These are phyloP conservation scores for Microctonus brassicae DNA, from an alignment of 2,888 invertebrate genomes.

Conservation along the genomic window DNA sequence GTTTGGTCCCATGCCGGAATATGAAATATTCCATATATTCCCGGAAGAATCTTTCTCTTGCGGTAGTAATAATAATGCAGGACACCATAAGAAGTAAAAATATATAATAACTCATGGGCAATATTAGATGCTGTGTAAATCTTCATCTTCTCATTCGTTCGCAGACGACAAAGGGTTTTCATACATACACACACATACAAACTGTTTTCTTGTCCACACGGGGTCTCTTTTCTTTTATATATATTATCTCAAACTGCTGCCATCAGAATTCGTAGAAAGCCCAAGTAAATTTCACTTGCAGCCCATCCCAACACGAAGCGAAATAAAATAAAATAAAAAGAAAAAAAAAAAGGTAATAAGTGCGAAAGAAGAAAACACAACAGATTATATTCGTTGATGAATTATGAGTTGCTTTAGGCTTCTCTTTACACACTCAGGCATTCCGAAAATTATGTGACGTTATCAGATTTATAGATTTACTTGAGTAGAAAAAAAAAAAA, in stretches of 20 bases:
- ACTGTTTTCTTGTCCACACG: conserved; percentile 1
- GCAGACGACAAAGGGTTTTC: conserved; percentile 47
- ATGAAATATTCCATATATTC: conserved; percentile 44
- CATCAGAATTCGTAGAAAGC: conserved; percentile 47
- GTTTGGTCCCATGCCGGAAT: conserved; percentile 16
- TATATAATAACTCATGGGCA: not conserved
- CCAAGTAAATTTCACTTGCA: conserved; percentile 46
- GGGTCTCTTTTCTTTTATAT: no score
- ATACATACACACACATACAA: conserved; percentile 27
- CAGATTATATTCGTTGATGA: conserved; percentile 30
- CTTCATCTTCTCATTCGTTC: not conserved
- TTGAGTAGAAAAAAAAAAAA: not conserved
- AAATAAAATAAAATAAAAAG: conserved; percentile 11
- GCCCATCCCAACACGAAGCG: conserved; percentile 16
- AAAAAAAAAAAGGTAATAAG: not conserved
- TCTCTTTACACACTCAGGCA: not conserved
- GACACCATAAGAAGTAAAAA: conserved; percentile 17
- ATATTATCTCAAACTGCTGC: no score
- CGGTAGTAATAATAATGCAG: no score
- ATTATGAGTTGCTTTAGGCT: conserved; percentile 10
- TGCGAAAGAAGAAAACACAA: not conserved
- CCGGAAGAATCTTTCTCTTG: conserved; percentile 45
- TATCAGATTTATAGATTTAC: conserved; percentile 5
- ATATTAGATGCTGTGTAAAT: conserved; percentile 14
- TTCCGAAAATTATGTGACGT: not conserved